Evolutionary conservation across 2,888 invertebrate genomes (phyloP).

Genomic region (Siphonodentalium dalli): DNA sequence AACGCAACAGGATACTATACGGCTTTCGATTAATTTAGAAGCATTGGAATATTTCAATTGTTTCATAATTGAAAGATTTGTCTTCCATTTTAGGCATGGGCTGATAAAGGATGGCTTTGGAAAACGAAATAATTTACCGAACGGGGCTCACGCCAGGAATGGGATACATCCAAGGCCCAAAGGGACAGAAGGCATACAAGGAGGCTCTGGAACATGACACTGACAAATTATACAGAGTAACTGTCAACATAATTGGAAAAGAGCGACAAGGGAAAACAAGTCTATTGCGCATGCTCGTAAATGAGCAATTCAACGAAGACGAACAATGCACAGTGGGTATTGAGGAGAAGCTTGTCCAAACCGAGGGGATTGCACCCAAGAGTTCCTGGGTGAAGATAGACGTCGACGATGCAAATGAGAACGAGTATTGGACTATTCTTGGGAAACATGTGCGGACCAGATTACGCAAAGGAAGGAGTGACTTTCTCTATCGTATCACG

Average conservation of each 20-base stretch:
- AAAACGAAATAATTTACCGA: no score
- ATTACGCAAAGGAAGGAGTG: no score
- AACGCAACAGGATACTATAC: no score
- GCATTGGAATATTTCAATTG: no score
- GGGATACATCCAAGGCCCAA: conserved; percentile 36
- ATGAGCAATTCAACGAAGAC: conserved; percentile 29
- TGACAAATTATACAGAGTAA: conserved; percentile 31
- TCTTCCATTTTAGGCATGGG: no score
- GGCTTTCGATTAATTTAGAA: no score
- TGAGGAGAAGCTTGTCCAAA: conserved; percentile 38
- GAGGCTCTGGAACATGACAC: conserved; percentile 30
- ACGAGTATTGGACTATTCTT: conserved; percentile 31
- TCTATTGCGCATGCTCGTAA: conserved; percentile 29
- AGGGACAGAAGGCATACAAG: conserved; percentile 29
- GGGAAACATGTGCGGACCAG: conserved; percentile 30
- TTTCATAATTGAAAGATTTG: no score
- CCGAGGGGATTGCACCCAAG: conserved; percentile 20
- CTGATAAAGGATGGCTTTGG: no score
- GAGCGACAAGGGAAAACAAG: conserved; percentile 39
- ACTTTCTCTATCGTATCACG: no score
- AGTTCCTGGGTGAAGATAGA: conserved; percentile 24
- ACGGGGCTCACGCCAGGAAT: conserved; percentile 36
- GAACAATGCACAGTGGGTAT: conserved; percentile 37
- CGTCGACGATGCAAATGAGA: conserved; percentile 24
- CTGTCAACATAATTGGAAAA: conserved; percentile 36